phyloP scores from a whole-genome alignment of 2,888 invertebrate genomes.

The Colostygia pectinataria region DNA sequence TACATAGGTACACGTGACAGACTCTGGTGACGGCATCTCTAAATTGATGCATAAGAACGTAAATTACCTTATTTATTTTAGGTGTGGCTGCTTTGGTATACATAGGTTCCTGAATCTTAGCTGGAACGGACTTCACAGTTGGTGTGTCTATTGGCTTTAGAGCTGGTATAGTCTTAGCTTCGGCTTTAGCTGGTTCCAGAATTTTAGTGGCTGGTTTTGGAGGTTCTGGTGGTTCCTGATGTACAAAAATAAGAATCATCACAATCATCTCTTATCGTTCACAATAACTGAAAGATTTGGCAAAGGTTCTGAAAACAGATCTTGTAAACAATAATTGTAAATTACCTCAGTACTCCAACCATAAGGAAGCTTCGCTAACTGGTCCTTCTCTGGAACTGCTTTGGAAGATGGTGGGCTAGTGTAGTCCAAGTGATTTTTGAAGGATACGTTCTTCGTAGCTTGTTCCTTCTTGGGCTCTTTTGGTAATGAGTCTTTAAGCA shows the following conservation, averaged over 20 bases:
- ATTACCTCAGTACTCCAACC: constrained; percentile 66
- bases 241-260: background rate
- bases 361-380: constrained; percentile 76
- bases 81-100: constrained; percentile 69
- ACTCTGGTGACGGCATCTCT: too few species aligned
- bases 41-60: too few species aligned
- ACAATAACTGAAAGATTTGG: too few species aligned
- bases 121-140: constrained; percentile 62
- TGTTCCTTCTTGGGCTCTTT: constrained; percentile 73
- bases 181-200: constrained; percentile 62
- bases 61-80: constrained; percentile 64
- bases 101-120: constrained; percentile 70
- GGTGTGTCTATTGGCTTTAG: constrained; percentile 61
- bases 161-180: constrained; percentile 65
- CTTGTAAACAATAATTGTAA: too few species aligned
- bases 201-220: constrained; percentile 51
- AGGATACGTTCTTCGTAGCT: constrained; percentile 77
- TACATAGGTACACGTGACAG: too few species aligned
- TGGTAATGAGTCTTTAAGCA: constrained; percentile 56
- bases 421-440: constrained; percentile 78
- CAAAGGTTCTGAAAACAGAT: too few species aligned
- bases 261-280: background rate
- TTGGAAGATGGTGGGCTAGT: constrained; percentile 72
- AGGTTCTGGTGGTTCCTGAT: constrained; percentile 63
- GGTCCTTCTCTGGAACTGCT: constrained; percentile 76